Evolutionary conservation across 1,140 invertebrate genomes (phyloP), one percentile per base, ranked within the genome.

Genomic region (Notospermus geniculatus): DNA sequence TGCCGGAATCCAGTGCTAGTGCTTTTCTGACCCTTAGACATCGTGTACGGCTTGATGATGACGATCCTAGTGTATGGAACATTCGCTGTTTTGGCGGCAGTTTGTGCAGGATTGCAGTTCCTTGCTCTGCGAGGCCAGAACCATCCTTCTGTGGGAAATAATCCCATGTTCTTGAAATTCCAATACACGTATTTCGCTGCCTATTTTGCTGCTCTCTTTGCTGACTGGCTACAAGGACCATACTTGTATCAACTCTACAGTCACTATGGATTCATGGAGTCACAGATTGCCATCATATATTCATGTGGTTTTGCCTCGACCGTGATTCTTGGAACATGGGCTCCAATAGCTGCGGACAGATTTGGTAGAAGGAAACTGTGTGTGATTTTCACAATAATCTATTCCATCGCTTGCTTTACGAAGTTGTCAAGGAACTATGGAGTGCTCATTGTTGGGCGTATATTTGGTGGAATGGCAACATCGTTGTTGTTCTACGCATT

Each of bases 181-280:
- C 87, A 88, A 71, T 72, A 77, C 45, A 82, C 78, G 15, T 89
- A 88, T 71, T 85, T 88, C 58, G 69, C 82, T 17, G 85, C 86
- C 0, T 88, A 87, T 69, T 81, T 87, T 23, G 72, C 87, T 62
- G 87, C 87, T 2, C 80, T 85, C 68, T 87, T 88, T 75, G 84
- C 86, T 27, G 88, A 89, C 71, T 89, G 88, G 88, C 79, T 89
- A 1, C 88, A 89, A 82, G 88, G 88, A 4, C 88, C 88, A 0
- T 89, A 89, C 73, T 81, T 89, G 4, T 89, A 89, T 70, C 86
- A 86, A 67, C 76, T 89, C 0, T 89, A 89, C 74, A 84, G 84
- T 56, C 82, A 85, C 60, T 89, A 89, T 78, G 87, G 87, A 27
- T 89, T 87, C 73, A 76, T 81, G 25, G 86, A 86, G 70, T 73